phyloP scores from a whole-genome alignment of 1,140 invertebrate species.

The Leptinotarsa lineolata region DNA sequence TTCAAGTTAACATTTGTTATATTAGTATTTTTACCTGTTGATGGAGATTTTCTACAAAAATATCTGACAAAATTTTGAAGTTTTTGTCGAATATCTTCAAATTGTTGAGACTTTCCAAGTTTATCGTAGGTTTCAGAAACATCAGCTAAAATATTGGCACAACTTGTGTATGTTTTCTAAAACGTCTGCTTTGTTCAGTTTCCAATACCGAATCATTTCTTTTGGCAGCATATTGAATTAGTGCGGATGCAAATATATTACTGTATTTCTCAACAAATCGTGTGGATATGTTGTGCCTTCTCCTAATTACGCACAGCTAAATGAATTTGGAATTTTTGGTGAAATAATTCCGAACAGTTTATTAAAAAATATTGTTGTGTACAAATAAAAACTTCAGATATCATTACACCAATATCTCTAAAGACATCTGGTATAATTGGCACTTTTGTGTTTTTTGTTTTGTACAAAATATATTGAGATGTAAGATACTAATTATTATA shows the following conservation, averaged over 20 bases:
- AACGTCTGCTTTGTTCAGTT: conserved; percentile 18
- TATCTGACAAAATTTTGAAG: background rate
- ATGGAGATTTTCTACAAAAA: background rate
- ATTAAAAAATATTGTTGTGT: background rate
- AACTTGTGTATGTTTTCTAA: conserved; percentile 26
- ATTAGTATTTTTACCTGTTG: background rate
- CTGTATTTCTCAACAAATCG: conserved; percentile 32
- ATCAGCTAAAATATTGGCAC: conserved; percentile 35
- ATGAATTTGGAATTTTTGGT: conserved; percentile 17
- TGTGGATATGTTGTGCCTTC: conserved; percentile 40
- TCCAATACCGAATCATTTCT: no score
- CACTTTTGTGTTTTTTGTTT: conserved; percentile 37
- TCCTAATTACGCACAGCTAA: conserved; percentile 31
- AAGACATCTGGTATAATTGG: conserved; percentile 26
- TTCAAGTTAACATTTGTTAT: background rate
- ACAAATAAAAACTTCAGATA: conserved; percentile 14
- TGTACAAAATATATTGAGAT: conserved; percentile 37
- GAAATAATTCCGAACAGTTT: conserved; percentile 5
- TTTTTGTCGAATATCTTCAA: background rate
- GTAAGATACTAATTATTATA: conserved; percentile 40
- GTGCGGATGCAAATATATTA: background rate
- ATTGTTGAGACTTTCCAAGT: conserved; percentile 6
- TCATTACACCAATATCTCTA: conserved; percentile 19
- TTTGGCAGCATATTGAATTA: background rate
- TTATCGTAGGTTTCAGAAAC: conserved; percentile 33